These are phyloP conservation scores for Bubo bubo DNA, from an alignment of 2,113 vertebrate species.

Conservation along the genomic window DNA sequence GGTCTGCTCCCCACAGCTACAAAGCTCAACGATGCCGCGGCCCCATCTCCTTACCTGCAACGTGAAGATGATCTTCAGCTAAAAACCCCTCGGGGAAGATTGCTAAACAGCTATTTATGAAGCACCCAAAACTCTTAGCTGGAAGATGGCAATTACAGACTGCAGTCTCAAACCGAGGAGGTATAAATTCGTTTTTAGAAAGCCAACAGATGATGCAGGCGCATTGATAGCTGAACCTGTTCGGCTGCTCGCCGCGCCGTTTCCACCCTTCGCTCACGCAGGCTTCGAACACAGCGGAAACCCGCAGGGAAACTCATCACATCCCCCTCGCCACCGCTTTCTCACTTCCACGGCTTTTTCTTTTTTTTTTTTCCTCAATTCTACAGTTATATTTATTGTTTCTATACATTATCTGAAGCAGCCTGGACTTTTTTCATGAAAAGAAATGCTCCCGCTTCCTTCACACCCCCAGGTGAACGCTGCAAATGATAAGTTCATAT, in stretches of 20 bases:
- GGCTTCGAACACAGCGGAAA: rapidly evolving
- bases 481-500: rapidly evolving
- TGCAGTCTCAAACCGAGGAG: background rate
- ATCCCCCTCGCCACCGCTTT: background rate
- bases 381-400: constrained; percentile 21
- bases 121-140: background rate
- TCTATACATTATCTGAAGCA: background rate
- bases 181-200: background rate
- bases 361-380: background rate
- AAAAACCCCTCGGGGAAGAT: rapidly evolving
- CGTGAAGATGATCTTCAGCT: rapidly evolving
- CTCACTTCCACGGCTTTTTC: background rate
- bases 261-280: rapidly evolving
- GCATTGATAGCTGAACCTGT: background rate
- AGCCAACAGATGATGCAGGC: background rate
- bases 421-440: background rate
- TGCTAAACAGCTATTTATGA: rapidly evolving
- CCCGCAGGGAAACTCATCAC: background rate
- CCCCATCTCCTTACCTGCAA: background rate
- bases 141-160: rapidly evolving
- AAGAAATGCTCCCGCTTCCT: rapidly evolving
- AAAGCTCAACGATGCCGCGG: rapidly evolving
- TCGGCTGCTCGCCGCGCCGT: rapidly evolving
- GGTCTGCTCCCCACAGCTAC: background rate
- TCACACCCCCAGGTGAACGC: rapidly evolving